Evolutionary conservation across 1,140 invertebrate species (phyloP).

Genomic region (Stenopsyche tienmushanensis): DNA sequence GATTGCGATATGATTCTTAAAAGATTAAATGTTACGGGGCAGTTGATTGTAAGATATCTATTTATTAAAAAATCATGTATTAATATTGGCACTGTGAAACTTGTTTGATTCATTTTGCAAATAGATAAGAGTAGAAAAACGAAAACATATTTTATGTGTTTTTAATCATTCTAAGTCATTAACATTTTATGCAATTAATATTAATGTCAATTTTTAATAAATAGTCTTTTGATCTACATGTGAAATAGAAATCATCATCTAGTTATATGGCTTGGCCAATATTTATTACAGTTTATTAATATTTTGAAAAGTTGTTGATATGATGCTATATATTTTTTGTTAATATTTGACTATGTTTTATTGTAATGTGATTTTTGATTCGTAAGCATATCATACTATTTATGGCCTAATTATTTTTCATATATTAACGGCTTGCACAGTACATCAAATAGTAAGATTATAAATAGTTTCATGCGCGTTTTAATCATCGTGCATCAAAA

Average conservation of each 20-base stretch:
- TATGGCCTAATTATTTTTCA: too few species aligned
- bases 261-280: too few species aligned
- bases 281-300: too few species aligned
- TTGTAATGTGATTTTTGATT: too few species aligned
- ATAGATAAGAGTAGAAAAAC: neutral
- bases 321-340: too few species aligned
- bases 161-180: slow-evolving; percentile 16
- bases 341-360: too few species aligned
- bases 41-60: slow-evolving; percentile 4
- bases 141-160: neutral
- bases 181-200: slow-evolving; percentile 24
- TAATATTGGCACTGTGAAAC: neutral
- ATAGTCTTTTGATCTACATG: slow-evolving; percentile 8
- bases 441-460: too few species aligned
- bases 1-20: neutral
- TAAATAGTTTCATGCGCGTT: too few species aligned
- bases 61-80: neutral
- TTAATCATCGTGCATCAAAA: too few species aligned
- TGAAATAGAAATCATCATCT: slow-evolving; percentile 1
- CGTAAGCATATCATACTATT: too few species aligned
- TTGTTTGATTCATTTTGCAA: slow-evolving; percentile 1
- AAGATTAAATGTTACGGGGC: slow-evolving; percentile 40
- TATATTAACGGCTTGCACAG: too few species aligned
- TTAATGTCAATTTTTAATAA: slow-evolving; percentile 32
- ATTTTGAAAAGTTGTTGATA: too few species aligned